Percentiles rank a stretch among this genome's conserved stretches.
These are phyloP conservation scores for Noctua janthe DNA, from an alignment of 2,888 invertebrate genomes.

Conservation along the genomic window DNA sequence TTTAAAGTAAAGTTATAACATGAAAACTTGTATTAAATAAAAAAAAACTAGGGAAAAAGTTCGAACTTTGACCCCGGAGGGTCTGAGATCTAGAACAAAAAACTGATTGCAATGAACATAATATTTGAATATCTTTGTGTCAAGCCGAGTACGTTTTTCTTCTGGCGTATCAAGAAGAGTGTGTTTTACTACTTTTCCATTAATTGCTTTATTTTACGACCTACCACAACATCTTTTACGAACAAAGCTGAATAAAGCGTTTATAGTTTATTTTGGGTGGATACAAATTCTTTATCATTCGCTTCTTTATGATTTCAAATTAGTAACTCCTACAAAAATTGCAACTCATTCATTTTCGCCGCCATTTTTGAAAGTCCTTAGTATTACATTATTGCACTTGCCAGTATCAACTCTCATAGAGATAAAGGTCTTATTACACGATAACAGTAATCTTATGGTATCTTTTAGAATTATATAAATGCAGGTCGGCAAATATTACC, in stretches of 20 bases:
- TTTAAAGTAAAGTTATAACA: no score
- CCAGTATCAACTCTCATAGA: conserved; percentile 22
- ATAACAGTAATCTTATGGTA: conserved; percentile 49
- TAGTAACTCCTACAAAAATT: not conserved
- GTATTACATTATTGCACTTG: conserved; percentile 18
- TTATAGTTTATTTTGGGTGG: not conserved
- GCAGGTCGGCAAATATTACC: conserved; percentile 12
- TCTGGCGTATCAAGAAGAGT: not conserved
- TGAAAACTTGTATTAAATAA: no score
- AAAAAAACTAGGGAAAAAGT: no score
- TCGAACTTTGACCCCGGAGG: no score
- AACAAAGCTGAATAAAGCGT: no score
- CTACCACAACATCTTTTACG: conserved; percentile 18
- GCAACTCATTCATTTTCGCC: not conserved
- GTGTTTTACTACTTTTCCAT: not conserved
- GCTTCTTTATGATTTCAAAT: not conserved
- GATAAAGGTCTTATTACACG: conserved; percentile 48
- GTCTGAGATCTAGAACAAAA: no score
- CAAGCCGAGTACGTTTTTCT: not conserved
- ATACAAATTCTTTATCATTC: not conserved
- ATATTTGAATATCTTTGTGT: no score
- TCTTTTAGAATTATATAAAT: conserved; percentile 30
- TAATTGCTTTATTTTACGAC: not conserved
- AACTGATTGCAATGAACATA: no score
- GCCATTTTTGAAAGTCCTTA: conserved; percentile 3